Base-by-base conservation (phyloP, 2,113 vertebrate species). In the Eulemur macaco region DNA sequence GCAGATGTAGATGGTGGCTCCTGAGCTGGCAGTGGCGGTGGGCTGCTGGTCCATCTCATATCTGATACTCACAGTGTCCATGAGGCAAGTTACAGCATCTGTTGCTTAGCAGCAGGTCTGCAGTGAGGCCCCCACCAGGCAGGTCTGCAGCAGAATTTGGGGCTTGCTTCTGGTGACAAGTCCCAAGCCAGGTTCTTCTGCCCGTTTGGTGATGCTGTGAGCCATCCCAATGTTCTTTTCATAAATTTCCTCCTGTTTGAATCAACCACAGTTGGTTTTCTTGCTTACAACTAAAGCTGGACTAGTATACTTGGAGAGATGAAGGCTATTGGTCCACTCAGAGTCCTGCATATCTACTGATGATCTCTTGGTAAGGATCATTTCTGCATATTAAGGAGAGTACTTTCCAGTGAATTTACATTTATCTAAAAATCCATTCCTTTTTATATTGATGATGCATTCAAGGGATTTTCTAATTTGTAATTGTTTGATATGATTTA, bases 381-480 rank as follows among this genome's bases (percentile, higher is more conserved):
- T 34, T 84, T 96, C 69, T 84, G 52, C 21, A 21, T 89, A 42
- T 34, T 54, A 78, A 42, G 14, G 63, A 56, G n/a, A 91, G 23
- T 71, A 15, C 18, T 56, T 77, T 88, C 52, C 21, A 47, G 17
- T 34, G 2, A 71, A 78, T 88, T 60, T 71, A 54, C 11, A 78
- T 63, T 69, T 88, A 54, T 56, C 37, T 92, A 66, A 80, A 73
- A 52, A 56, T 71, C 18, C 18, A 47, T 60, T 20, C 34, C 69
- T 77, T 88, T 84, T 63, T 17, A 31, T 85, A 47, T 6, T 54
- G 31, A 66, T 81, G 25, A 63, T 77, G 8, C 27, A 25, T 27
- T 82, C 9, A 60, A 21, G 68, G 87, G 50, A 82, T 83, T 69
- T 96, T 69, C 39, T 39, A 89, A 80, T 85, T 89, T 88, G n/a